Base-by-base conservation (phyloP, 2,888 invertebrate species). In the Leptothorax acervorum region DNA sequence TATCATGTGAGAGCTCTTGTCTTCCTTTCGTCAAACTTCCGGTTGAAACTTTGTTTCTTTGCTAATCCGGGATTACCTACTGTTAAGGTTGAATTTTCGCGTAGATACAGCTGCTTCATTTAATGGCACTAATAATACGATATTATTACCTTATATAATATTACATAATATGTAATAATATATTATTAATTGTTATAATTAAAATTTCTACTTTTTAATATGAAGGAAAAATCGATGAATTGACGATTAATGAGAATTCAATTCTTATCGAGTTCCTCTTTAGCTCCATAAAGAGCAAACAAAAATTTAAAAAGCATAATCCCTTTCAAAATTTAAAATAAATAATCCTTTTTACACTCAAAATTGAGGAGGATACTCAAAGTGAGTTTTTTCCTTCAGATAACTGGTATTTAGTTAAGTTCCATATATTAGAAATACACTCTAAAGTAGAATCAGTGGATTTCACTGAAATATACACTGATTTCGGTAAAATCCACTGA, bases 1-100 rank as follows among this genome's bases (percentile, higher is more conserved):
- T 68, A 68, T 68, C 53, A 42, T 9, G 66, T 15, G 51, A 76
- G 76, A 23, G 23, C 23, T 23, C 18, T 15, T 42, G 48, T 42
- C 39, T 42, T 35, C 23, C 11, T 39, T 48, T 55, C 15, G 53
- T 53, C 42, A 39, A 78, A 68, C 76, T 78, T 78, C 76, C 68
- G 68, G 68, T 55, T 28, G 68, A 42, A 23, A 53, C 12, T 28
- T 39, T n/a, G 35, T 18, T 53, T 4, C 39, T 35, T 63, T 4
- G 35, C 28, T 35, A 42, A 76, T 75, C 23, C 31, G 12, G 9
- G n/a, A n/a, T n/a, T n/a, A n/a, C n/a, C n/a, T n/a, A n/a, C 0
- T 11, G 12, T 31, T 68, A 18, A 11, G 18, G 5, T 48, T 28
- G 48, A 51, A 18, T 3, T 51, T 68, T 51, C 68, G n/a, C 65